phyloP scores from a whole-genome alignment of 2,888 invertebrate genomes.

The Paralinhomoeus sp. region DNA sequence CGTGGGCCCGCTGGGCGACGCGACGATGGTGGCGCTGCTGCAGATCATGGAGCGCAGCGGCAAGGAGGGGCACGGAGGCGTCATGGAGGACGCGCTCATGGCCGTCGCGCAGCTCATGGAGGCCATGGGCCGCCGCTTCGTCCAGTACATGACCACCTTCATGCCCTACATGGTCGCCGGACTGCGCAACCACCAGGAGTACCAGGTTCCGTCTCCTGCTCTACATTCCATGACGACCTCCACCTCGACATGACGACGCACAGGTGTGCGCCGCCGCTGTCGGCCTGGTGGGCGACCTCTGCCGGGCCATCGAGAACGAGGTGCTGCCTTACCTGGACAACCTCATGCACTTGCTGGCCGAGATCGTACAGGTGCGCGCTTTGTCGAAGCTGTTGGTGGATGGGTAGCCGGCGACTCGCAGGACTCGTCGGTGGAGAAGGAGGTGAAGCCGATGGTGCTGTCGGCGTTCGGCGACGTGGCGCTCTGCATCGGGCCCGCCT shows the following conservation, averaged over 20 bases:
- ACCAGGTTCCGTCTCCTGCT: slow-evolving; percentile 41
- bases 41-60: slow-evolving; percentile 52
- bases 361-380: slow-evolving; percentile 50
- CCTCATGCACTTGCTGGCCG: slow-evolving; percentile 66
- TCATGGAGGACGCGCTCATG: slow-evolving; percentile 94
- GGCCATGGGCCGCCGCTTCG: slow-evolving; percentile 63
- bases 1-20: slow-evolving; percentile 83
- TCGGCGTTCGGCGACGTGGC: slow-evolving; percentile 93
- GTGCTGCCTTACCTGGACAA: slow-evolving; percentile 84
- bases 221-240: too few species aligned
- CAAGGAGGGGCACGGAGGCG: slow-evolving; percentile 28
- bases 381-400: background rate
- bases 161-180: slow-evolving; percentile 73
- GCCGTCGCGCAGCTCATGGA: slow-evolving; percentile 87
- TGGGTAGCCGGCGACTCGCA: slow-evolving; percentile 18
- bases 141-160: slow-evolving; percentile 91
- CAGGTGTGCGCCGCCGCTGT: slow-evolving; percentile 64
- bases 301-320: slow-evolving; percentile 61
- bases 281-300: slow-evolving; percentile 89
- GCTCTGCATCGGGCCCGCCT: slow-evolving; percentile 71
- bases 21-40: slow-evolving; percentile 80
- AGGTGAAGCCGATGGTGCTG: slow-evolving; percentile 86
- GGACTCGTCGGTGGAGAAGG: slow-evolving; percentile 66
- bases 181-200: slow-evolving; percentile 76
- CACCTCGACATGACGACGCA: too few species aligned